Conservation (phyloP, 1,140 invertebrate genomes). For the Metaphire vulgaris region DNA sequence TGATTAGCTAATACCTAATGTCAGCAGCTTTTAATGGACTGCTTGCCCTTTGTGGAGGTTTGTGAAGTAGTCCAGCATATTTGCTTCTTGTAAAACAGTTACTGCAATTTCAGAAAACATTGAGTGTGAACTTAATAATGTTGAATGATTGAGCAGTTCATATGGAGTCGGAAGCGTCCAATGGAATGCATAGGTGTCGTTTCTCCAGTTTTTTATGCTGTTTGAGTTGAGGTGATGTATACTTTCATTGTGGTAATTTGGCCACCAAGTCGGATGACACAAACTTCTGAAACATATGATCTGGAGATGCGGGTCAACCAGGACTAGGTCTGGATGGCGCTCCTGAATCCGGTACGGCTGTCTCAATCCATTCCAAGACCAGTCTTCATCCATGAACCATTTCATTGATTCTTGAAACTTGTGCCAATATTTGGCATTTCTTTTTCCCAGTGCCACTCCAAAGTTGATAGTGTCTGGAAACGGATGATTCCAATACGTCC, state of each 20-base stretch:
- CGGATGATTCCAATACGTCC: conserved; percentile 31
- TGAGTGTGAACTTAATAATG: conserved; percentile 6
- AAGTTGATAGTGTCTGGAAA: conserved; percentile 32
- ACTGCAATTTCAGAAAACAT: conserved; percentile 29
- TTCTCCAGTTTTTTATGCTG: conserved; percentile 27
- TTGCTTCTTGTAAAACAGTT: conserved; percentile 24
- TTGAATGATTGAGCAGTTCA: conserved; percentile 17
- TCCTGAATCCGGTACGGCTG: conserved; percentile 29
- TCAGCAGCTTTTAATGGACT: not conserved
- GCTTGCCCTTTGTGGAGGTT: not conserved
- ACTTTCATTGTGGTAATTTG: conserved; percentile 30
- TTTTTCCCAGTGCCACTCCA: conserved; percentile 28
- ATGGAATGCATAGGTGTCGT: conserved; percentile 29
- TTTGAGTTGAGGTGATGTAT: conserved; percentile 27
- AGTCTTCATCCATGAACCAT: conserved; percentile 29
- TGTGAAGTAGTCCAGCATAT: conserved; percentile 13
- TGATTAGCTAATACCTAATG: too few relatives aligned
- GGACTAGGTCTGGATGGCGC: conserved; percentile 23
- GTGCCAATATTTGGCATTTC: conserved; percentile 29
- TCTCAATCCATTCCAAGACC: conserved; percentile 31
- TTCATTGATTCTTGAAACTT: conserved; percentile 30
- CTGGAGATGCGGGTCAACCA: conserved; percentile 27
- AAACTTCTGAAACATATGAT: conserved; percentile 25
- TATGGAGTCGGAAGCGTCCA: conserved; percentile 29
- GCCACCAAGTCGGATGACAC: conserved; percentile 32